A percentile compares a stretch with the other conserved stretches of the same genome.
These are phyloP conservation scores for Mormyrus proboscirostris DNA, from an alignment of 2,797 vertebrate species.

Conservation along the genomic window DNA sequence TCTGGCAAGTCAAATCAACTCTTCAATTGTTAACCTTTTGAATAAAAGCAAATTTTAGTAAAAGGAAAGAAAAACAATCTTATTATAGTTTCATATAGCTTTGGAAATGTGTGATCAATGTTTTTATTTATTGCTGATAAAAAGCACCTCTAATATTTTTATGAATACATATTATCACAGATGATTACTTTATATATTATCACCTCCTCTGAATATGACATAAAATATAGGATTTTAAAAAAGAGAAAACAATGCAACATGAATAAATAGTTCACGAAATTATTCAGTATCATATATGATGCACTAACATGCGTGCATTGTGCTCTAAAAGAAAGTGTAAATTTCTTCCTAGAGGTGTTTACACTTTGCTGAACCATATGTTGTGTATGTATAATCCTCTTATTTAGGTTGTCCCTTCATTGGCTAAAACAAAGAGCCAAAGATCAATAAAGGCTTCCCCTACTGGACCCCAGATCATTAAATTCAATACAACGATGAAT, in stretches of 20 bases:
- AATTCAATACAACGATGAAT: constrained; percentile 18
- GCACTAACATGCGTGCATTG: not conserved
- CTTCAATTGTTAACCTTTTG: not conserved
- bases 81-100: not conserved
- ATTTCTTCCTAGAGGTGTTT: not conserved
- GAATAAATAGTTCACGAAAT: not conserved
- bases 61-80: not conserved
- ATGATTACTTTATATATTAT: not conserved
- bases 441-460: constrained; percentile 18
- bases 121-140: not conserved
- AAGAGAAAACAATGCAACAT: not conserved
- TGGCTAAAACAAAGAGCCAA: constrained; percentile 15
- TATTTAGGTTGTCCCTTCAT: constrained; percentile 4
- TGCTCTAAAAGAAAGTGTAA: not conserved
- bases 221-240: not conserved
- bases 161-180: not conserved
- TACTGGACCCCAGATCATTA: constrained; percentile 6
- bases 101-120: not conserved
- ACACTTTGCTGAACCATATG: not conserved
- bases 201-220: not conserved
- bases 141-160: not conserved
- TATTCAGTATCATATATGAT: not conserved
- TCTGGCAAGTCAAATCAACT: not conserved
- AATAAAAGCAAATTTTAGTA: not conserved
- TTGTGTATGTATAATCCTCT: not conserved